These are phyloP conservation scores for Haemorhous mexicanus DNA, from an alignment of 2,113 vertebrate species.

Conservation along the genomic window DNA sequence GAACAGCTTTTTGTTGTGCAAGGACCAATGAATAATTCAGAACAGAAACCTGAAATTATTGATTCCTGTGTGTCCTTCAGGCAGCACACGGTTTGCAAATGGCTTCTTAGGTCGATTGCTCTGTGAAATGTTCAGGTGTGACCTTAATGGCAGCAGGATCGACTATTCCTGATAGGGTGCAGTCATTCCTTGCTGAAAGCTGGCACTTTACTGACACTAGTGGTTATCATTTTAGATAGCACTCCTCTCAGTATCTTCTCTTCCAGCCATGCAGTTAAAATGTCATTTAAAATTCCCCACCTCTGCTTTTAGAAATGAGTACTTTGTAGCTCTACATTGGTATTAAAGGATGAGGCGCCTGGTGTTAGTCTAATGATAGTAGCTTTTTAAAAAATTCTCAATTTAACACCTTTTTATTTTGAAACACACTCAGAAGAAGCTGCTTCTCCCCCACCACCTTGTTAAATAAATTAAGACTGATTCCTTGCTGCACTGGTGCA, in stretches of 20 bases:
- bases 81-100: not conserved
- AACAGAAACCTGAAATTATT: not conserved
- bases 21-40: constrained; percentile 24
- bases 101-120: not conserved
- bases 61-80: not conserved
- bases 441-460: not conserved
- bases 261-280: not conserved
- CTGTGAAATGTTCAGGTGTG: not conserved
- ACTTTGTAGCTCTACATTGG: not conserved
- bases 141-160: not conserved
- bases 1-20: not conserved
- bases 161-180: fast-evolving
- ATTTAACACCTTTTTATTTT: not conserved
- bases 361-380: not conserved
- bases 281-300: not conserved
- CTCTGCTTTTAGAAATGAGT: not conserved
- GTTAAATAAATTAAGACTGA: not conserved
- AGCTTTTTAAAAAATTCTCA: not conserved
- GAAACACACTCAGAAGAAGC: not conserved
- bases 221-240: not conserved
- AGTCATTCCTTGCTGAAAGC: not conserved
- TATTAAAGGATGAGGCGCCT: not conserved
- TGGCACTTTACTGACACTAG: not conserved
- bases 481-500: not conserved
- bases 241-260: not conserved